Conservation (phyloP, 2,113 vertebrate species). For the Vidua chalybeata region DNA sequence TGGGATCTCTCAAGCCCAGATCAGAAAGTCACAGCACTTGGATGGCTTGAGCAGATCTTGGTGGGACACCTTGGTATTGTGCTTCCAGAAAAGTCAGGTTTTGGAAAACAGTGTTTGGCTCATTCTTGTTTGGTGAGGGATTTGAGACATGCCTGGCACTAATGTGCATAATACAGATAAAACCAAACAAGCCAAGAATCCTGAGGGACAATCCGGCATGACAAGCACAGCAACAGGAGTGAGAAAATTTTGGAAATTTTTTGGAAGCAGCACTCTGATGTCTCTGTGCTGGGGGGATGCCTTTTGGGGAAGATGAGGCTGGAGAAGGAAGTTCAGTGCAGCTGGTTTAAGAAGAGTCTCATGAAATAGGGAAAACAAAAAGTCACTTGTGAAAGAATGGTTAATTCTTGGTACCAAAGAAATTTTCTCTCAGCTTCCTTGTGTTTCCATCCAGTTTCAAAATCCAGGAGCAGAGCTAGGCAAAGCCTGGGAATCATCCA, state of each 20-base stretch:
- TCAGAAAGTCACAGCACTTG: background rate
- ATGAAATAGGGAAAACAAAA: background rate
- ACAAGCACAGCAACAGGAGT: background rate
- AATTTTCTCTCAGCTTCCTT: background rate
- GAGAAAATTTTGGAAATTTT: background rate
- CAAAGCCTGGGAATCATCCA: background rate
- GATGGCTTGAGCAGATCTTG: background rate
- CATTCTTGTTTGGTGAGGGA: background rate
- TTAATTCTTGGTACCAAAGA: background rate
- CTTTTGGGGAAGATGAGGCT: background rate
- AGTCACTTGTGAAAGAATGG: background rate
- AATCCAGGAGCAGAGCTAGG: background rate
- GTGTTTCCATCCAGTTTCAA: background rate
- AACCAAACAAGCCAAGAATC: background rate
- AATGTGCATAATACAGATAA: background rate
- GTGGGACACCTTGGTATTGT: background rate
- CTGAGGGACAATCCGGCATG: background rate
- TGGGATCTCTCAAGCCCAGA: background rate
- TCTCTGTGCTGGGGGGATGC: background rate
- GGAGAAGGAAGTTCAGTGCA: background rate
- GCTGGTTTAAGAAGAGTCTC: background rate
- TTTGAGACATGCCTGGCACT: background rate
- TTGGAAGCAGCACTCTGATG: background rate
- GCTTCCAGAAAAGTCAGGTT: background rate
- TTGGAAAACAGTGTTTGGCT: background rate